A percentile compares a stretch with the other conserved stretches of the same genome.
Conservation (phyloP, 2,888 invertebrate species). For the Cryptus viduatorius region DNA sequence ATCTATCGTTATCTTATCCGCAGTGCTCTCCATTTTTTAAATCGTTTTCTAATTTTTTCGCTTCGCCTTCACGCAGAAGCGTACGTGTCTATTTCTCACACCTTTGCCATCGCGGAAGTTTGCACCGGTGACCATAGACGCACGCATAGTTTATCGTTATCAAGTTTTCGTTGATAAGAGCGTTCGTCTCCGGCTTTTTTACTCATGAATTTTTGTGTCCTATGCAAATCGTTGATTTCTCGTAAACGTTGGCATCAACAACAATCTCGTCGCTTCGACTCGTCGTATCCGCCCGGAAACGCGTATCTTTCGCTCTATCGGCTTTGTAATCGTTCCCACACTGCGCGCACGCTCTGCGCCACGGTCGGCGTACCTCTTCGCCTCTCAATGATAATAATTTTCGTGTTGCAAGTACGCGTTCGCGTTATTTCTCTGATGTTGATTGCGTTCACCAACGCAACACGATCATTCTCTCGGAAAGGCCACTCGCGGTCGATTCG, state of each 20-base stretch:
- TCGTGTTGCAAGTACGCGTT: not conserved
- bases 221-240: not conserved
- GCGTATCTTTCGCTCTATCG: slow-evolving; percentile 26
- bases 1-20: too few relatives aligned
- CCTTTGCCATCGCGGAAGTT: too few relatives aligned
- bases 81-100: too few relatives aligned
- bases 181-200: not conserved
- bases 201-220: not conserved
- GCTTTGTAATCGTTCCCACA: slow-evolving; percentile 46
- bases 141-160: too few relatives aligned
- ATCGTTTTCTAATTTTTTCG: too few relatives aligned
- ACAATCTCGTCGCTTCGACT: slow-evolving; percentile 2
- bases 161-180: not conserved
- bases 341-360: slow-evolving; percentile 12
- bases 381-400: slow-evolving; percentile 5
- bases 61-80: too few relatives aligned
- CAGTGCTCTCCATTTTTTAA: too few relatives aligned
- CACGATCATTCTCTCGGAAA: not conserved
- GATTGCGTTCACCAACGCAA: not conserved
- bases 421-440: not conserved
- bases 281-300: slow-evolving; percentile 55
- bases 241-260: not conserved
- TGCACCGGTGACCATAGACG: too few relatives aligned
- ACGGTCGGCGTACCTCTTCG: not conserved
- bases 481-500: not conserved